Base-by-base conservation (phyloP, 2,797 vertebrate genomes). In the Ciconia nigra region DNA sequence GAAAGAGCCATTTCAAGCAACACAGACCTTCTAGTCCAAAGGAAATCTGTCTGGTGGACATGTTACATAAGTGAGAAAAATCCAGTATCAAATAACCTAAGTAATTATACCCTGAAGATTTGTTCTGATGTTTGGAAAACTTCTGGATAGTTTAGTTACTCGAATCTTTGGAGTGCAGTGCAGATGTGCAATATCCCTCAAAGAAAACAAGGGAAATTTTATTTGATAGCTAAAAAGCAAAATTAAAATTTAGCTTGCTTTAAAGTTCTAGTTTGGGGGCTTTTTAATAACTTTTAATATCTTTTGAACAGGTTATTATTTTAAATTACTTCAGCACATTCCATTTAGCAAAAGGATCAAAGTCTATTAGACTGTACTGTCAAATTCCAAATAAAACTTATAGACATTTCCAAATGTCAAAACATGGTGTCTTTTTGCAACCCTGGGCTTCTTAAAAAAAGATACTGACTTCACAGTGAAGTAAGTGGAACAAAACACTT, bases 401-500 rank as follows among this genome's bases (percentile, higher is more conserved):
- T 16, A 88, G 92, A 89, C 18, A 94, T 47, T 37, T 93, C 51
- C 80, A 96, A 91, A 94, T 57, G 74, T 41, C 86, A 81, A 83
- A 94, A 85, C 67, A 80, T 21, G 7, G 16, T 81, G 29, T 59
- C n/a, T 29, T 85, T 88, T 59, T 89, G 88, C 77, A 94, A 83
- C 61, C 39, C 82, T 52, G 15, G 47, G 67, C 69, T 96, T 70
- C 85, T 92, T 71, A 78, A 58, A 87, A 78, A 87, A 72, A 90
- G 3, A 24, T 15, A 89, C 70, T n/a, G 28, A 89, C 74, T 92
- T 95, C 52, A 89, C 74, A 87, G 76, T 69, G 59, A 95, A 85
- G 58, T 92, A 96, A 84, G 62, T 91, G 42, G 76, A 95, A 76
- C 55, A 96, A 95, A 97, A 92, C 61, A 71, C 17, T 74, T 93